Base-by-base conservation (phyloP, 2,113 vertebrate genomes). In the Tor tambroides region DNA sequence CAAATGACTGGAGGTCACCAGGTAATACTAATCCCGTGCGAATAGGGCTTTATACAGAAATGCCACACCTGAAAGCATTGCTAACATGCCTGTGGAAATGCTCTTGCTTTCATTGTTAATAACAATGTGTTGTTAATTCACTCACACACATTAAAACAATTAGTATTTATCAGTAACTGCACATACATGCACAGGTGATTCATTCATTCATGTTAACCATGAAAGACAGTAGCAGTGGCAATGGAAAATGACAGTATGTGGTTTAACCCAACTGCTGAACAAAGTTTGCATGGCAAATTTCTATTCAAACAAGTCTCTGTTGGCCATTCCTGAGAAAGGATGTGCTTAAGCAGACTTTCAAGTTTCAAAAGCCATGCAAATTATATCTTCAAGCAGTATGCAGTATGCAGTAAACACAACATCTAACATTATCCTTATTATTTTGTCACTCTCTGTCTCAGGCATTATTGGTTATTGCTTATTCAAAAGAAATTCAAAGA, bases 391-490 rank as follows among this genome's bases (percentile, higher is more conserved):
- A 46, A 12, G 43, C 43, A 46, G 2, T 43, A 43, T 43, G 3
- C 3, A 43, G 2, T 46, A 46, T 46, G 11, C 43, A 12, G 11
- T 46, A 46, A 12, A 46, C 43, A 46, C 43, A 46, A 46, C 43
- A 46, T 46, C 43, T 46, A 46, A 46, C 43, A 46, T 46, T 12
- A 46, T 46, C 12, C 10, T 12, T 2, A 43, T 71, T 35, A 71
- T 71, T 71, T 35, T 71, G 30, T 19, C 65, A 26, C 7, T 26
- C 26, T 65, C 9, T 11, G 10, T 28, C 49, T 28, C 49, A 79
- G 46, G 49, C 76, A 79, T 15, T 56, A 56, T 21, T 32, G 76
- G 23, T 56, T 79, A 79, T 80, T 61, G 54, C 54, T 61, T 28
- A 69, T 32, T 69, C 12, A 0, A 4, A 69, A 32, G 26, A 32